These are phyloP conservation scores for Azemiops feae DNA, from an alignment of 2,113 vertebrate genomes.

Conservation along the genomic window DNA sequence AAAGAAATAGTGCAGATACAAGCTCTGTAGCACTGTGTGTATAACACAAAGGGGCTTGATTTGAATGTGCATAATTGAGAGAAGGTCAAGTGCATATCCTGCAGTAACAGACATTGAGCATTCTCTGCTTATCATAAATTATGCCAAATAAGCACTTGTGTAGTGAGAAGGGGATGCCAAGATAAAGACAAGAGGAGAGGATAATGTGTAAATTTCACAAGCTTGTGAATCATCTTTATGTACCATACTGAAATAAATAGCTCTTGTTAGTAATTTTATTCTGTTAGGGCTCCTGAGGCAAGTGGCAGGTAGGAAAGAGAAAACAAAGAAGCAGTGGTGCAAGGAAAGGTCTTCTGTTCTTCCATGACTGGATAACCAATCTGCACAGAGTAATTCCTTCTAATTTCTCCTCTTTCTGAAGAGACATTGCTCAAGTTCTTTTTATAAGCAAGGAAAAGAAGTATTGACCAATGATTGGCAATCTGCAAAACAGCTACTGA, in stretches of 20 bases:
- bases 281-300: neutral
- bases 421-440: neutral
- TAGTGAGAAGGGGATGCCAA: neutral
- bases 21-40: neutral
- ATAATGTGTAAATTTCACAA: neutral
- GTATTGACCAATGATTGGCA: too few relatives aligned
- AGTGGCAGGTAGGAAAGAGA: neutral
- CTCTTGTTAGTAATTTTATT: neutral
- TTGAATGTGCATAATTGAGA: conserved; percentile 15
- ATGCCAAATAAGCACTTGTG: conserved; percentile 6
- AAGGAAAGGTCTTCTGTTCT: neutral
- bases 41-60: conserved; percentile 15
- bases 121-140: conserved; percentile 16
- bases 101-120: neutral
- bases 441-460: neutral
- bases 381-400: too few relatives aligned
- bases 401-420: neutral
- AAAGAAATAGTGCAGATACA: conserved; percentile 6
- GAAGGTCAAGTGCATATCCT: conserved; percentile 23
- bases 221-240: neutral
- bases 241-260: neutral
- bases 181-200: neutral
- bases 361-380: neutral
- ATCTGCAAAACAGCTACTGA: neutral
- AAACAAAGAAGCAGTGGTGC: neutral